Evolutionary conservation across 1,140 invertebrate genomes (phyloP), one percentile per base, ranked within the genome.

Genomic region (Mamestra configurata): DNA sequence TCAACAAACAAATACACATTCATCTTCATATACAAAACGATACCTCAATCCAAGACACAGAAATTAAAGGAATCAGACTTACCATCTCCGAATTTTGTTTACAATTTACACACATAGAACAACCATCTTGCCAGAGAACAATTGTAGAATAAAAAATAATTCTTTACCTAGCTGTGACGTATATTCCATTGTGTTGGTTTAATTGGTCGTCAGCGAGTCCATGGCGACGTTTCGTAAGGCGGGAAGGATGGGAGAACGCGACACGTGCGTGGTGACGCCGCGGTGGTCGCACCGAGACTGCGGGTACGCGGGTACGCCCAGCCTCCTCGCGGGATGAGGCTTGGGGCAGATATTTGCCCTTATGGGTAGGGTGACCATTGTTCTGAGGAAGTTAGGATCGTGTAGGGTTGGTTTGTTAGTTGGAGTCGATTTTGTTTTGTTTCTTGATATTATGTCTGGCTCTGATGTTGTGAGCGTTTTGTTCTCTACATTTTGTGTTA

Each of bases 171-270:
- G 83, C 71, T 81, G 79, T 85, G 87, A 86, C 86, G 86, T 85
- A 82, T 85, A 82, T 76, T 88, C 88, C 91, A 93, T 93, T 92
- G 86, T 91, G 87, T 82, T 77, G 77, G 24, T 82, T 81, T 82
- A 82, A 84, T 81, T 83, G 80, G 18, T 35, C 15, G 61, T 79
- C 66, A 46, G 55, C 18, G 35, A 7, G 51, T 46, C 57, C 53
- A 66, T 35, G 68, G 10, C 51, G 77, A 20, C 55, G 81, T 81
- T 82, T 73, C 82, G 86, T 80, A 84, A 71, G 82, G 88, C 86
- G 83, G 88, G 86, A 89, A 90, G 24, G 35, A 0, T 49, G 31
- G 10, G 0, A 22, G 35, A 8, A 7, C 8, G 24, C 11, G 49
- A 15, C n/a, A 15, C 75, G 72, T 83, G 82, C 86, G 83, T 51